Conservation (phyloP, 2,113 vertebrate species). For the Chloebia gouldiae region DNA sequence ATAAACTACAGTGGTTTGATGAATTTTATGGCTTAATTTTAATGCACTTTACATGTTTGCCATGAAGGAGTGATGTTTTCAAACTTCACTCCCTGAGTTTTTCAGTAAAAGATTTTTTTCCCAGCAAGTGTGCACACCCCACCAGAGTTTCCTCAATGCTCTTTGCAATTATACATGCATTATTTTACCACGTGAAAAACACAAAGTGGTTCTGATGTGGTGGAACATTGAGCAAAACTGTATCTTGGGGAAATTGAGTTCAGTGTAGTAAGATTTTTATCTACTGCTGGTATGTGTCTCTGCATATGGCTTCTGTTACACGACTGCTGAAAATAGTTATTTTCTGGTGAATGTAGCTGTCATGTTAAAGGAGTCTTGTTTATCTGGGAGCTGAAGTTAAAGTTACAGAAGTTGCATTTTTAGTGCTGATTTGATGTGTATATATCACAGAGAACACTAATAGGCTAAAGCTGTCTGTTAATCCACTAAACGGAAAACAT, state of each 20-base stretch:
- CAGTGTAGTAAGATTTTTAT: not conserved
- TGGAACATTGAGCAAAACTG: not conserved
- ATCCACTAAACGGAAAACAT: not conserved
- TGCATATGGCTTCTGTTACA: slow-evolving; percentile 22
- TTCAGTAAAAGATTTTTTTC: not conserved
- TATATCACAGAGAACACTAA: not conserved
- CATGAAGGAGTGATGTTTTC: not conserved
- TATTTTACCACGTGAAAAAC: not conserved
- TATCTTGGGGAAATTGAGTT: not conserved
- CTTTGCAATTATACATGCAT: not conserved
- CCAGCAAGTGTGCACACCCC: not conserved
- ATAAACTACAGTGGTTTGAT: not conserved
- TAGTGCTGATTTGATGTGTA: not conserved
- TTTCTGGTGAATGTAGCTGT: not conserved
- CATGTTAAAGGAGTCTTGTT: slow-evolving; percentile 8
- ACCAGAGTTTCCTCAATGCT: not conserved
- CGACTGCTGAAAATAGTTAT: not conserved
- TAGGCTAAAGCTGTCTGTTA: slow-evolving; percentile 11
- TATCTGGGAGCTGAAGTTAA: not conserved
- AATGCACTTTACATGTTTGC: not conserved
- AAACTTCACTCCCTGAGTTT: not conserved
- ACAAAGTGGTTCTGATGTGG: not conserved
- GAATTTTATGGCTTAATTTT: not conserved
- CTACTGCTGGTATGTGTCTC: not conserved
- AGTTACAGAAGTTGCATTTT: not conserved